Conservation (phyloP, 2,113 vertebrate genomes). For the Prolemur simus region DNA sequence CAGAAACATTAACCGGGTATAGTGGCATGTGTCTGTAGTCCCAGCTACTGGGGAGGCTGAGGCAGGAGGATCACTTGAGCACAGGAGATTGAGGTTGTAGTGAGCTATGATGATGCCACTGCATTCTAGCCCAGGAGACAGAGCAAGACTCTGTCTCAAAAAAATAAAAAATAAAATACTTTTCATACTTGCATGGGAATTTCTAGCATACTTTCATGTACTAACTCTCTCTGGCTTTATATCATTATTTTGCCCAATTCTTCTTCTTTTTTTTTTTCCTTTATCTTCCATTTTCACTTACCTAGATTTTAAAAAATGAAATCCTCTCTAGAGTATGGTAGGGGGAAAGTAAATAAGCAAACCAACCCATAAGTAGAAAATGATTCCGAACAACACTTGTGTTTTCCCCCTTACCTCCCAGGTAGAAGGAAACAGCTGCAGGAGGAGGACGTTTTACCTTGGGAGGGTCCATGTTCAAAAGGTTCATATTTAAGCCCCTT, state of each 20-base stretch:
- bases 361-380: neutral
- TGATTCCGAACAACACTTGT: neutral
- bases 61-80: too few relatives aligned
- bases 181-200: neutral
- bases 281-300: neutral
- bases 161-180: neutral
- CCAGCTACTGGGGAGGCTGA: too few relatives aligned
- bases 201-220: neutral
- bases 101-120: too few relatives aligned
- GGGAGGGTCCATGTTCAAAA: neutral
- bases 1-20: too few relatives aligned
- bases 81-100: too few relatives aligned
- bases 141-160: too few relatives aligned
- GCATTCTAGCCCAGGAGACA: too few relatives aligned
- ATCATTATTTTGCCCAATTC: neutral
- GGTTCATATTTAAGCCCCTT: neutral
- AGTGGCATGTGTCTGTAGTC: too few relatives aligned
- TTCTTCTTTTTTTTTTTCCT: neutral
- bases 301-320: neutral
- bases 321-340: neutral
- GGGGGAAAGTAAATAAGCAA: neutral
- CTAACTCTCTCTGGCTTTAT: neutral
- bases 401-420: accelerated
- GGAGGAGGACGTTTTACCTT: neutral
- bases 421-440: neutral